Evolutionary conservation across 2,113 vertebrate species (phyloP), one percentile per base, ranked within the genome.

Genomic region (Rhizomys pruinosus): DNA sequence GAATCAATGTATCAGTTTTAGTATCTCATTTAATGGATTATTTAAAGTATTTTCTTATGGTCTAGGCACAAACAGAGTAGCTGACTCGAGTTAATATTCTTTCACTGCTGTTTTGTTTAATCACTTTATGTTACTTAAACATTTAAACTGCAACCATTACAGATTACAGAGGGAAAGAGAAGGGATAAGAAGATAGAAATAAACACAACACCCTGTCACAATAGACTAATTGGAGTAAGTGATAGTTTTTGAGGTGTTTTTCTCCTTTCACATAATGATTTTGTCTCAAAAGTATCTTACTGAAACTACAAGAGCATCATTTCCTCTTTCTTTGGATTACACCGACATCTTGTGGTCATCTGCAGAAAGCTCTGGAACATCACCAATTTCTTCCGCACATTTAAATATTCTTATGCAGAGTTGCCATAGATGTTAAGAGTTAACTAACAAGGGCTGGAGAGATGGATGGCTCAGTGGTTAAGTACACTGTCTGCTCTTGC

Each of bases 311-410:
- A 52, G 15, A 7, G 16, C 12, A 12, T 76, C 57, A 16, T 47
- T 91, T 77, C 7, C 25, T 57, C 19, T 85, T 94, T 87, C 79
- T 7, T 91, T 64, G 95, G 86, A 29, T 69, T 82, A 5, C 19
- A 47, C 87, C 74, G 87, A 92, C 94, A 73, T 87, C 97, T 66
- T 73, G 96, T 87, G 95, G 96, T 90, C 22, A 88, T 39, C 66
- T 68, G 32, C 74, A 17, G 8, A 61, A 19, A 59, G 5, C 57
- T 59, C 95, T 94, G 34, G 39, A 84, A 95, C 74, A 68, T 29
- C 44, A 87, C 0, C 1, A 37, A 15, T 81, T 5, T 72, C 42
- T 22, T 66, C 81, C 13, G 16, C 20, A 55, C 8, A 37, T 68
- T 86, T 76, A 71, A 89, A 71, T 13, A 9, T 92, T 74, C 25